Percentiles rank a stretch among this genome's conserved stretches.
These are phyloP conservation scores for Paralichthys olivaceus DNA, from an alignment of 2,113 vertebrate species.

Conservation along the genomic window DNA sequence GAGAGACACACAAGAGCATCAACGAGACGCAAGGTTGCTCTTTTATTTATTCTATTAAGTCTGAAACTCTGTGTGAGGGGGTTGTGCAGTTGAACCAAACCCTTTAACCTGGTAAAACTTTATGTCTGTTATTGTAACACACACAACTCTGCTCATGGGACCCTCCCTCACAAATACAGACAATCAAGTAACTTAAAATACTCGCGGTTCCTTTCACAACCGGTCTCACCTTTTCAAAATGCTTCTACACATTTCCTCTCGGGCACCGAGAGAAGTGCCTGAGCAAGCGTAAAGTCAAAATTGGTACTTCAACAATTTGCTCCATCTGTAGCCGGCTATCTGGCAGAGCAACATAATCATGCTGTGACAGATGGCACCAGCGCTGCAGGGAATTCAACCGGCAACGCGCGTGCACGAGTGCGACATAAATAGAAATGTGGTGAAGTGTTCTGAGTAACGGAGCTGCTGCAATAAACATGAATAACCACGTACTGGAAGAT, in stretches of 20 bases:
- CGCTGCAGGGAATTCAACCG: constrained; percentile 15
- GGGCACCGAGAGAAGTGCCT: background rate
- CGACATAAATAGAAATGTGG: constrained; percentile 36
- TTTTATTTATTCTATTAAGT: too few species aligned
- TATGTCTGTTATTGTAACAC: too few species aligned
- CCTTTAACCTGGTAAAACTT: too few species aligned
- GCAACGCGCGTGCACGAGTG: constrained; percentile 7
- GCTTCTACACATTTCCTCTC: background rate
- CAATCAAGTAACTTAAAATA: too few species aligned
- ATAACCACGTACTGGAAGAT: background rate
- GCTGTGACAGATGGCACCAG: constrained; percentile 53
- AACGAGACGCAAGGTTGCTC: too few species aligned
- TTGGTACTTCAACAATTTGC: constrained; percentile 19
- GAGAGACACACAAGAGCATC: too few species aligned
- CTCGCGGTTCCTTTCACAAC: background rate
- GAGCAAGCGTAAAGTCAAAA: background rate
- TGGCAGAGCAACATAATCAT: constrained; percentile 22
- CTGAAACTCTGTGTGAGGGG: too few species aligned
- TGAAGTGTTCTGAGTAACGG: background rate
- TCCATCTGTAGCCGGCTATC: constrained; percentile 46
- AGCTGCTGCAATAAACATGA: background rate
- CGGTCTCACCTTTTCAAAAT: background rate
- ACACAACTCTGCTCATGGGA: too few species aligned
- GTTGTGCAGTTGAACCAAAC: too few species aligned
- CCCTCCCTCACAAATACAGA: too few species aligned